These are phyloP conservation scores for Cinara cedri DNA, from an alignment of 2,888 invertebrate species.

Conservation along the genomic window DNA sequence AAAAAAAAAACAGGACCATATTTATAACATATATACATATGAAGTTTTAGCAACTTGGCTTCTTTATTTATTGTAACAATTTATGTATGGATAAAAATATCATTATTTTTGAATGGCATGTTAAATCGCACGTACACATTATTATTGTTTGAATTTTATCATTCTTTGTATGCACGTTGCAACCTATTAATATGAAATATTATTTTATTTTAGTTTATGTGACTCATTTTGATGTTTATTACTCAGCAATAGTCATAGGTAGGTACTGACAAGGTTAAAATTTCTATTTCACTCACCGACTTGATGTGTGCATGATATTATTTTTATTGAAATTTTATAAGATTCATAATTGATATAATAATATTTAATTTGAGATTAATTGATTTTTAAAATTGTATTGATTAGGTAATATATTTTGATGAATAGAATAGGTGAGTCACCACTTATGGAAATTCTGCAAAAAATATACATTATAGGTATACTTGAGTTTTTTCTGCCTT, in stretches of 20 bases:
- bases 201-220: slow-evolving; percentile 13
- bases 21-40: slow-evolving; percentile 6
- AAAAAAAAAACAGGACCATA: neutral
- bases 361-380: too few species aligned
- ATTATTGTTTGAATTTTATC: neutral
- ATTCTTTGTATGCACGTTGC: slow-evolving; percentile 26
- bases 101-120: slow-evolving; percentile 32
- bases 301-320: too few species aligned
- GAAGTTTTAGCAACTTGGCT: neutral
- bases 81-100: neutral
- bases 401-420: too few species aligned
- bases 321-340: too few species aligned
- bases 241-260: too few species aligned
- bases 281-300: too few species aligned
- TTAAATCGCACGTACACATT: slow-evolving; percentile 29
- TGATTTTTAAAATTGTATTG: too few species aligned
- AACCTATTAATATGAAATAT: neutral
- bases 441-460: too few species aligned
- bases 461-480: too few species aligned
- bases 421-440: too few species aligned
- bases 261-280: slow-evolving; percentile 4
- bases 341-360: too few species aligned
- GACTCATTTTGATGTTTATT: slow-evolving; percentile 11
- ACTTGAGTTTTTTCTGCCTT: too few species aligned
- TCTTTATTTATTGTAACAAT: slow-evolving; percentile 1